Base-by-base conservation (phyloP, 1,140 invertebrate genomes). In the Chionoecetes opilio region DNA sequence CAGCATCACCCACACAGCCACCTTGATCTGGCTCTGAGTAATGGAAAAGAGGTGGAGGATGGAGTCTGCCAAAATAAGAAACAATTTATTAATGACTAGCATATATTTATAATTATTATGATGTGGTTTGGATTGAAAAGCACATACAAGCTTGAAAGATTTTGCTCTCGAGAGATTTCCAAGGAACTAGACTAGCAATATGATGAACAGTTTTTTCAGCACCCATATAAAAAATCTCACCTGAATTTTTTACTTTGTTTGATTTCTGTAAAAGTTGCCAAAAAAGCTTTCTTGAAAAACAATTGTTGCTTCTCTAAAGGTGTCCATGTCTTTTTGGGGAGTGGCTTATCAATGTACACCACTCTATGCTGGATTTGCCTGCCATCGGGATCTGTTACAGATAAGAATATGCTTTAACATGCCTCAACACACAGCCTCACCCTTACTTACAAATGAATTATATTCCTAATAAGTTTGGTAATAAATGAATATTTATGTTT, bases 291-390 rank as follows among this genome's bases (percentile, higher is more conserved):
- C 85, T 96, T 96, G 85, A 85, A 96, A 88, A 94, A 96, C 8
- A 93, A 38, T n/a, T 88, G 90, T 38, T 96, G 95, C 93, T 96
- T 96, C 38, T 96, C 94, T 29, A 94, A 38, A 17, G 96, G 96
- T 5, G 92, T 92, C 96, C 96, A 96, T 1, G 63, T 82, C 82
- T 95, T 96, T n/a, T 94, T 95, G 8, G 86, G 84, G 82, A 96
- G 85, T 31, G 96, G 94, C 82, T 96, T 96, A 75, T 96, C 96
- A 85, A 96, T 95, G 26, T 92, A 96, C 1, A 96, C 94, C 75
- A 95, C 89, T 46, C 96, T 91, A 32, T 93, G 90, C 14, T 89
- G 82, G 11, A 41, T 82, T 82, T 93, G 88, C 31, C 35, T 87
- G n/a, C 96, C 96, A 85, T 95, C 92, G 2, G 35, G 82, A 95